Evolutionary conservation across 2,113 vertebrate species (phyloP).

Genomic region (Fregetta grallaria): DNA sequence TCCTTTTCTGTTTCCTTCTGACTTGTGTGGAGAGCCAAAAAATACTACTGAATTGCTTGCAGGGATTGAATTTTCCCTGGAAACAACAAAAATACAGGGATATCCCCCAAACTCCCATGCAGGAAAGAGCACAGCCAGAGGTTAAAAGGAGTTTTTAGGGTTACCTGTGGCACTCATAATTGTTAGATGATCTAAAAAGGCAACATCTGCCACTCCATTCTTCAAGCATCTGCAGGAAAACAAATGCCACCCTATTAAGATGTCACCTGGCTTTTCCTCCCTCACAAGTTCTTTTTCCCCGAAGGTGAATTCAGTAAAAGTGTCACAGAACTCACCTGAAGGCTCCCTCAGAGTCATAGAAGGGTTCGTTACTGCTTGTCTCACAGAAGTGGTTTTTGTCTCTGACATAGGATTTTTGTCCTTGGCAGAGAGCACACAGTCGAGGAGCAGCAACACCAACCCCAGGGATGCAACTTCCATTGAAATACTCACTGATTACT

Average conservation of each 20-base stretch:
- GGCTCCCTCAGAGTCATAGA: conserved; percentile 86
- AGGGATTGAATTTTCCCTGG: background rate
- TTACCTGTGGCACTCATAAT: conserved; percentile 81
- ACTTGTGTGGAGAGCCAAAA: background rate
- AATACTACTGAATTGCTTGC: background rate
- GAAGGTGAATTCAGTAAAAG: background rate
- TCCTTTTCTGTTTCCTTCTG: background rate
- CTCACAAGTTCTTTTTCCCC: background rate
- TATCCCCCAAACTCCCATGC: background rate
- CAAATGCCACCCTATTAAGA: background rate
- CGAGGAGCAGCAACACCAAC: conserved; percentile 71
- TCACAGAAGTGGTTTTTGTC: conserved; percentile 88
- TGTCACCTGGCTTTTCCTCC: background rate
- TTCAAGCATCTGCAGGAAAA: conserved; percentile 79
- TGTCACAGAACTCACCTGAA: conserved; percentile 77
- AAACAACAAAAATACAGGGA: background rate
- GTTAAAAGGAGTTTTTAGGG: background rate
- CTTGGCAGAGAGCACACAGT: conserved; percentile 83
- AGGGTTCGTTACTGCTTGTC: conserved; percentile 84
- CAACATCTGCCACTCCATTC: conserved; percentile 81
- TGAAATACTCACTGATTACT: conserved; percentile 84
- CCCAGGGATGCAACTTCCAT: conserved; percentile 86
- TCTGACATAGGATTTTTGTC: conserved; percentile 83
- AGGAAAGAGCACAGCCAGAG: background rate
- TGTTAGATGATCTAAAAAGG: conserved; percentile 86